These are phyloP conservation scores for Loripinus fragilis DNA, from an alignment of 2,888 invertebrate genomes.

Conservation along the genomic window DNA sequence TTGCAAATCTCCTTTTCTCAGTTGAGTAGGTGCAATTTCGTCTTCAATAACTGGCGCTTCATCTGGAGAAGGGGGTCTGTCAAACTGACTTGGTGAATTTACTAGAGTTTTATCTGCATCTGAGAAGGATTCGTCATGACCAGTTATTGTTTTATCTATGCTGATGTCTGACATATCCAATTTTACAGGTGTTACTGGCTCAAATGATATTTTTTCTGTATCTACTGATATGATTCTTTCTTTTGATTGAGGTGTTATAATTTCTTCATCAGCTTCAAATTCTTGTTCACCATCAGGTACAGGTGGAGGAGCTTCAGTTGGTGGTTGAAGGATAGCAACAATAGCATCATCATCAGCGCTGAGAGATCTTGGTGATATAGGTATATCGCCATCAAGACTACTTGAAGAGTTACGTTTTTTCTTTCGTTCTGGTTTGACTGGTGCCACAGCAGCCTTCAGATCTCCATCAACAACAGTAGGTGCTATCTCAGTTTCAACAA, in stretches of 20 bases:
- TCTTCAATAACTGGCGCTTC: slow-evolving; percentile 64
- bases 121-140: slow-evolving; percentile 50
- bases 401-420: slow-evolving; percentile 61
- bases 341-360: slow-evolving; percentile 26
- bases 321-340: slow-evolving; percentile 15
- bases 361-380: slow-evolving; percentile 26
- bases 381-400: slow-evolving; percentile 33
- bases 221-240: slow-evolving; percentile 34
- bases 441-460: slow-evolving; percentile 55
- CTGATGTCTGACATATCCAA: slow-evolving; percentile 35
- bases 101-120: slow-evolving; percentile 56
- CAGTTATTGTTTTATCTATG: slow-evolving; percentile 39
- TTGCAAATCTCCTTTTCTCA: slow-evolving; percentile 41
- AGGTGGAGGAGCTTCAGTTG: slow-evolving; percentile 51
- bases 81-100: not conserved
- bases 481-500: slow-evolving; percentile 25
- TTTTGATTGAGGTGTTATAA: slow-evolving; percentile 40
- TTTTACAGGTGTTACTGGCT: slow-evolving; percentile 26
- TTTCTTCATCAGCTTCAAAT: slow-evolving; percentile 51
- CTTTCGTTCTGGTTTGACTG: slow-evolving; percentile 73
- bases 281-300: slow-evolving; percentile 42
- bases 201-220: slow-evolving; percentile 56
- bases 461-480: slow-evolving; percentile 40
- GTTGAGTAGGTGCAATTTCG: slow-evolving; percentile 59
- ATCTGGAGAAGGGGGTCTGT: slow-evolving; percentile 52